phyloP scores from a whole-genome alignment of 2,113 vertebrate species.

The Ceyx melanurus region DNA sequence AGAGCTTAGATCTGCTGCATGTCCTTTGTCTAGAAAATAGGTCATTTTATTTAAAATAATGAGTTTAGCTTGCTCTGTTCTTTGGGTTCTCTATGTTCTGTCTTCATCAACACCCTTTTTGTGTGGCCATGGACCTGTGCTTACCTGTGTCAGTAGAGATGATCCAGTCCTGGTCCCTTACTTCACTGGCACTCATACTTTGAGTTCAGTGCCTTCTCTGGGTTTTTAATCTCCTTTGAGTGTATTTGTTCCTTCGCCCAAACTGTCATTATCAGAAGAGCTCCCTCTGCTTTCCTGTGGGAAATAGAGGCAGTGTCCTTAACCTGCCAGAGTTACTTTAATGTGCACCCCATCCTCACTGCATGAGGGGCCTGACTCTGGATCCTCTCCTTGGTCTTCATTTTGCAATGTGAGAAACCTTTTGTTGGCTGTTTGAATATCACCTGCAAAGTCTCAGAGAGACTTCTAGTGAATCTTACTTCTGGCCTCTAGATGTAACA shows the following conservation, averaged over 20 bases:
- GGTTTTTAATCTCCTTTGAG: neutral
- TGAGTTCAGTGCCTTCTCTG: neutral
- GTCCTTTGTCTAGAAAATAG: constrained; percentile 17
- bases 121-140: neutral
- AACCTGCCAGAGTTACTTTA: neutral
- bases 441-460: neutral
- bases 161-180: neutral
- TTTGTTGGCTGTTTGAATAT: neutral
- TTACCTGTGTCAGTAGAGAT: neutral
- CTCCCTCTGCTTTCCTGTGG: neutral
- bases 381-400: neutral
- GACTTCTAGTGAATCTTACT: neutral
- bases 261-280: neutral
- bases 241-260: neutral
- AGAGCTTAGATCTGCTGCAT: neutral
- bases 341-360: neutral
- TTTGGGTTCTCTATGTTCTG: neutral
- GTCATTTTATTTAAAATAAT: constrained; percentile 26
- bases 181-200: neutral
- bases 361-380: neutral
- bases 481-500: neutral
- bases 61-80: neutral
- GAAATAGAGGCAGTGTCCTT: neutral
- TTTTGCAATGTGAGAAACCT: neutral
- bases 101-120: constrained; percentile 9